Conservation (phyloP, 2,113 vertebrate species). For the Petrocephalus zakoni region DNA sequence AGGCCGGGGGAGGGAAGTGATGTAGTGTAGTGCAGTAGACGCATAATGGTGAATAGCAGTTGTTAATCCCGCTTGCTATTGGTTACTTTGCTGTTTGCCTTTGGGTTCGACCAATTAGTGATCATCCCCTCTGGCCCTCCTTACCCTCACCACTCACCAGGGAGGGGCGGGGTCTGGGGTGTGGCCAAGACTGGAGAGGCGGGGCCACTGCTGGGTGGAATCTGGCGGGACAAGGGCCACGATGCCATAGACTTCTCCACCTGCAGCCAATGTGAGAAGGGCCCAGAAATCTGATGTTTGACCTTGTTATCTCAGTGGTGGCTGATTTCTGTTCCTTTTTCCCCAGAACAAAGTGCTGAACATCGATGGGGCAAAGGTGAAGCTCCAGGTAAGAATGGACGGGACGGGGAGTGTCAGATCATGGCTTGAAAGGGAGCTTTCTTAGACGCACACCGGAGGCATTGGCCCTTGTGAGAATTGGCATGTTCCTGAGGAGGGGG, state of each 20-base stretch:
- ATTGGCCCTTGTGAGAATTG: too few species aligned
- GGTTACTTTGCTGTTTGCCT: background rate
- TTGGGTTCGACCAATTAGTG: background rate
- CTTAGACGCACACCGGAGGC: background rate
- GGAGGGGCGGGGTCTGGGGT: background rate
- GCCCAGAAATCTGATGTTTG: background rate
- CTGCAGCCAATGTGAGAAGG: background rate
- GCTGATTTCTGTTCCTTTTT: slow-evolving; percentile 38
- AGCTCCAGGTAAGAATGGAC: slow-evolving; percentile 74
- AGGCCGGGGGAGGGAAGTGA: background rate
- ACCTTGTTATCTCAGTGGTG: background rate
- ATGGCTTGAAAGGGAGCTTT: background rate
- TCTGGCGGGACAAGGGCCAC: background rate
- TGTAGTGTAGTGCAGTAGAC: background rate
- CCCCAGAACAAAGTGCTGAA: slow-evolving; percentile 87
- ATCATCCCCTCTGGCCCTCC: background rate
- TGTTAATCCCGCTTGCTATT: background rate
- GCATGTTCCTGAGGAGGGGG: too few species aligned
- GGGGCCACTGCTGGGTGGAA: background rate
- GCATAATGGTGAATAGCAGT: background rate
- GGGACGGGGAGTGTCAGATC: background rate
- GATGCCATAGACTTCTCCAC: background rate
- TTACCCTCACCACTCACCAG: background rate
- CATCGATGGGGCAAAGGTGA: slow-evolving; percentile 82
- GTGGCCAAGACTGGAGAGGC: background rate